A percentile compares a stretch with the other conserved stretches of the same genome.
phyloP scores from a whole-genome alignment of 2,888 invertebrate genomes.

The Macrosiphum euphorbiae region DNA sequence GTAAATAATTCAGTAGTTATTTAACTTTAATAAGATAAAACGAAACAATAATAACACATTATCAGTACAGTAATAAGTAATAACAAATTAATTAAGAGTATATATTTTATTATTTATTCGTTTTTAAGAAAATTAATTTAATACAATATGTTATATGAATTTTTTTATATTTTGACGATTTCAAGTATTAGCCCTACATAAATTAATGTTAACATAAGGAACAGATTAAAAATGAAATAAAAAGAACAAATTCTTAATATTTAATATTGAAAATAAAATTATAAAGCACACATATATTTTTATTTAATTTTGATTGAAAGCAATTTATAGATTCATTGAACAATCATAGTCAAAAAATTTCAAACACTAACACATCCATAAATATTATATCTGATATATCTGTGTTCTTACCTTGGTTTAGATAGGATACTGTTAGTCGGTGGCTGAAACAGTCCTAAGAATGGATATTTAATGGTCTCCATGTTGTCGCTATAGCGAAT shows the following conservation, averaged over 20 bases:
- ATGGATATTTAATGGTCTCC: constrained; percentile 57
- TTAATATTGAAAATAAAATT: neutral
- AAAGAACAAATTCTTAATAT: neutral
- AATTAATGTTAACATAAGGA: neutral
- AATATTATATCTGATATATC: neutral
- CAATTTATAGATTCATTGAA: neutral
- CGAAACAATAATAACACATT: neutral
- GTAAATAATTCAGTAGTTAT: neutral
- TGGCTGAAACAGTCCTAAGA: constrained; percentile 55
- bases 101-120: neutral
- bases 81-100: neutral
- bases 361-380: neutral
- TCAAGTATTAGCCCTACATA: too few relatives aligned
- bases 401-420: constrained; percentile 10
- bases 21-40: neutral
- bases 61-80: neutral
- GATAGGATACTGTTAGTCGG: constrained; percentile 54
- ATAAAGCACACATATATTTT: neutral
- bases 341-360: neutral
- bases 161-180: too few relatives aligned
- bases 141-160: neutral
- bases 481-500: constrained; percentile 51
- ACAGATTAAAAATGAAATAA: neutral
- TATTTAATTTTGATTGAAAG: neutral
- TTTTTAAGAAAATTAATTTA: neutral